Percentiles rank a stretch among this genome's conserved stretches.
phyloP scores from a whole-genome alignment of 2,113 vertebrate genomes.

The Anguilla japonica region DNA sequence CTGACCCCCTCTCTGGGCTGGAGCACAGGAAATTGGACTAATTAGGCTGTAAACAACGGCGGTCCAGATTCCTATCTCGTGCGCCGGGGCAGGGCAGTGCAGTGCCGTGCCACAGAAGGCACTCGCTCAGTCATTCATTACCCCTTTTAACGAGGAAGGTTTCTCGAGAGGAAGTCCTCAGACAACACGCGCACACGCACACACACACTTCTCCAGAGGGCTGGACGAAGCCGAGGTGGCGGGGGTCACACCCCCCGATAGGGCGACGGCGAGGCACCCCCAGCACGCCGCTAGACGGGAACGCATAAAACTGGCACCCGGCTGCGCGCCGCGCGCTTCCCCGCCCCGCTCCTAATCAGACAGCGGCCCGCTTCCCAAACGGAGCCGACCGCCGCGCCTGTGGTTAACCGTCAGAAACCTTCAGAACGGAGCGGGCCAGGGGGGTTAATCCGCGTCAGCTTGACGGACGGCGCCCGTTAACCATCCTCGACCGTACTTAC shows the following conservation, averaged over 20 bases:
- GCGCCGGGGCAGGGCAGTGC: background rate
- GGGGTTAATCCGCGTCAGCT: background rate
- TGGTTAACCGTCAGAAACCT: background rate
- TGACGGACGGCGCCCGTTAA: background rate
- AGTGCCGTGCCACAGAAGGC: background rate
- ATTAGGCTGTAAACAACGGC: background rate
- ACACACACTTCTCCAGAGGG: background rate
- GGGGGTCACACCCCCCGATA: too few relatives aligned
- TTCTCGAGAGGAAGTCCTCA: background rate
- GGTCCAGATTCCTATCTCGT: background rate
- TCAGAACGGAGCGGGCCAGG: background rate
- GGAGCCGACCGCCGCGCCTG: background rate
- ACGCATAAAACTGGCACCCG: background rate
- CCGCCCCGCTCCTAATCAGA: background rate
- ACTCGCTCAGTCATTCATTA: background rate
- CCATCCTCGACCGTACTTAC: background rate
- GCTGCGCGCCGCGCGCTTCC: background rate
- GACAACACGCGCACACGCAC: background rate
- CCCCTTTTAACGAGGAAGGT: background rate
- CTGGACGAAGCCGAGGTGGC: too few relatives aligned
- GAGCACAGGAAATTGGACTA: background rate
- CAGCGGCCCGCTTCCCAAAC: background rate
- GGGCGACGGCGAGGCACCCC: too few relatives aligned
- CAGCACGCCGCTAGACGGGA: background rate
- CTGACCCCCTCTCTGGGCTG: background rate